A percentile compares a stretch with the other conserved stretches of the same genome.
Evolutionary conservation across 2,797 vertebrate genomes (phyloP).

Genomic region (Rachycentron canadum): DNA sequence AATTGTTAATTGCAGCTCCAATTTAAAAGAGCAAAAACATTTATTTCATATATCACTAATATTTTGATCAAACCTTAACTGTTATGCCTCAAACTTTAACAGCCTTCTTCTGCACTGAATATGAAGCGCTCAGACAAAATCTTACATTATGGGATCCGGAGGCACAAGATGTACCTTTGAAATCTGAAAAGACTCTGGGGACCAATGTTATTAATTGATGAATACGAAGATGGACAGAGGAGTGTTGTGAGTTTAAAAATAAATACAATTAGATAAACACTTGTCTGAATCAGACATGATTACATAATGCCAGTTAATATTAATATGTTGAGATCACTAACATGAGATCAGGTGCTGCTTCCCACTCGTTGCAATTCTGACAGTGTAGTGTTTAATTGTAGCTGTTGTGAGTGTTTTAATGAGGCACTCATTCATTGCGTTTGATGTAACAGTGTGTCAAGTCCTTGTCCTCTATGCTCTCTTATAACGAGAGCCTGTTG

Average conservation of each 20-base stretch:
- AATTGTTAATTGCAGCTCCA: too few species aligned
- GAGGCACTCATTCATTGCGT: slow-evolving; percentile 36
- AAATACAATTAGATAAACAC: slow-evolving; percentile 17
- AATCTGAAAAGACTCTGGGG: background rate
- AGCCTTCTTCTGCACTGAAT: slow-evolving; percentile 5
- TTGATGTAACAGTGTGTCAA: slow-evolving; percentile 48
- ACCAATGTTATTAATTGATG: slow-evolving; percentile 16
- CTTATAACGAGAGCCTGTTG: slow-evolving; percentile 43
- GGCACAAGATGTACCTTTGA: slow-evolving; percentile 25
- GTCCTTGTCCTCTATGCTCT: slow-evolving; percentile 29
- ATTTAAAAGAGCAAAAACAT: slow-evolving; percentile 1
- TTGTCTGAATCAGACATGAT: slow-evolving; percentile 13
- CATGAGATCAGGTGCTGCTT: slow-evolving; percentile 8
- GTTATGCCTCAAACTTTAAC: slow-evolving; percentile 14
- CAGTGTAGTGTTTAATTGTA: slow-evolving; percentile 31
- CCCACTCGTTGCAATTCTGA: slow-evolving; percentile 5
- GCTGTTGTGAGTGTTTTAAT: slow-evolving; percentile 45
- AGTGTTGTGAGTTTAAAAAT: slow-evolving; percentile 21
- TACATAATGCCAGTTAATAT: slow-evolving; percentile 10
- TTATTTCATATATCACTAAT: background rate
- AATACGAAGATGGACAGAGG: background rate
- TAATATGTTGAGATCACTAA: slow-evolving; percentile 25
- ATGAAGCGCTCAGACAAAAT: slow-evolving; percentile 11
- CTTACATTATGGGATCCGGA: slow-evolving; percentile 26
- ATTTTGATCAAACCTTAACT: slow-evolving; percentile 22